These are phyloP conservation scores for Vultur gryphus DNA, from an alignment of 2,797 vertebrate genomes.

Conservation along the genomic window DNA sequence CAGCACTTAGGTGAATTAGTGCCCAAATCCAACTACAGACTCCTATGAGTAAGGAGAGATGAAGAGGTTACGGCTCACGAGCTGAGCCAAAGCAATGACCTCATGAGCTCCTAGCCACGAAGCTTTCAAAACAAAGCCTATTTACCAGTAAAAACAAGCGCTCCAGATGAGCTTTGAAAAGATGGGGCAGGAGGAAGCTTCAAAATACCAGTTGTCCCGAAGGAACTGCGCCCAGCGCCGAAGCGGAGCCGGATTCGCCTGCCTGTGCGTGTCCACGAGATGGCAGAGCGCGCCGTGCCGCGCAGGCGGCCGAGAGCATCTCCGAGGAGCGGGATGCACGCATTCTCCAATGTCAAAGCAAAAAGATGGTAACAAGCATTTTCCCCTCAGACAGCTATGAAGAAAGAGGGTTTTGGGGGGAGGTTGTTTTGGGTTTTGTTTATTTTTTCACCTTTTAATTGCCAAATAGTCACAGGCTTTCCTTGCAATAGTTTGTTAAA, in stretches of 20 bases:
- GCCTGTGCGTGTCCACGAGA: background rate
- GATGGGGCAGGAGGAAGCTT: background rate
- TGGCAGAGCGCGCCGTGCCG: background rate
- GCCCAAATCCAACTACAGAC: background rate
- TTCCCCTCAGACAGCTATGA: background rate
- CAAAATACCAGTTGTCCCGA: background rate
- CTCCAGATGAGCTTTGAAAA: background rate
- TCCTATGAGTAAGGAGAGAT: background rate
- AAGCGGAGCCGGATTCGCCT: fast-evolving
- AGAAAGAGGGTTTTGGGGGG: background rate
- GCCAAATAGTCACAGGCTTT: background rate
- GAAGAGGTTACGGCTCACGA: background rate
- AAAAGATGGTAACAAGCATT: background rate
- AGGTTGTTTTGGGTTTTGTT: background rate
- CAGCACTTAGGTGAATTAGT: background rate
- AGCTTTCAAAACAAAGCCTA: background rate
- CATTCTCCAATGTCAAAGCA: background rate
- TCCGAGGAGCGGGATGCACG: fast-evolving
- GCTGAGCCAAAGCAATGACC: background rate
- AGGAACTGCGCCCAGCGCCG: fast-evolving
- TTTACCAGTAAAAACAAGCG: background rate
- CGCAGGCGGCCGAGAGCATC: background rate
- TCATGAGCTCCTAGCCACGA: background rate
- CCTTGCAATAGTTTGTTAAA: background rate
- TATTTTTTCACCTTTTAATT: background rate